These are phyloP conservation scores for Colius striatus DNA, from an alignment of 2,113 vertebrate genomes.

Conservation along the genomic window DNA sequence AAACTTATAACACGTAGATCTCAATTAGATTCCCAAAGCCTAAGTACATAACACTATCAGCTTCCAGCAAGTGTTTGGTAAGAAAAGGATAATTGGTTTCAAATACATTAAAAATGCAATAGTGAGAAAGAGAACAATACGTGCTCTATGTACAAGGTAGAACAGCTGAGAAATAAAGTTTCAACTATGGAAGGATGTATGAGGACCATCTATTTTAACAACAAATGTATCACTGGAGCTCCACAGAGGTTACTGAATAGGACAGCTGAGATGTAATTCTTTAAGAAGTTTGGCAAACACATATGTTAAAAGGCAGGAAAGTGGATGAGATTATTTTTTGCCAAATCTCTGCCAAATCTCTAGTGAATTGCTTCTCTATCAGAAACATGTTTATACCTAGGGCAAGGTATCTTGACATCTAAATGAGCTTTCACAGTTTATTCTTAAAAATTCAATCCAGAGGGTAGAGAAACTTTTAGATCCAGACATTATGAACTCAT, in stretches of 20 bases:
- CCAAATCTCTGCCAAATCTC: neutral
- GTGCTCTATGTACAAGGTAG: accelerated
- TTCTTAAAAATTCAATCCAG: neutral
- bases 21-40: neutral
- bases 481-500: neutral
- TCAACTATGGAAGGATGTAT: neutral
- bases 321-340: neutral
- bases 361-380: neutral
- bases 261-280: neutral
- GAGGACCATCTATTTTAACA: neutral
- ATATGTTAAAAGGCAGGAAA: neutral
- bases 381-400: neutral
- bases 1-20: neutral
- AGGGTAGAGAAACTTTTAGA: neutral
- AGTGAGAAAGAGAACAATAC: neutral
- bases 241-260: neutral
- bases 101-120: neutral
- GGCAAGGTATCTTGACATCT: neutral
- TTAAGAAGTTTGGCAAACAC: neutral
- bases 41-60: neutral
- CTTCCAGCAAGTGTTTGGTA: neutral
- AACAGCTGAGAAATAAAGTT: neutral
- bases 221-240: neutral
- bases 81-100: neutral
- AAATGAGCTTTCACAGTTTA: neutral